Evolutionary conservation across 2,888 invertebrate species (phyloP).

Genomic region (Cremastinae sp.): DNA sequence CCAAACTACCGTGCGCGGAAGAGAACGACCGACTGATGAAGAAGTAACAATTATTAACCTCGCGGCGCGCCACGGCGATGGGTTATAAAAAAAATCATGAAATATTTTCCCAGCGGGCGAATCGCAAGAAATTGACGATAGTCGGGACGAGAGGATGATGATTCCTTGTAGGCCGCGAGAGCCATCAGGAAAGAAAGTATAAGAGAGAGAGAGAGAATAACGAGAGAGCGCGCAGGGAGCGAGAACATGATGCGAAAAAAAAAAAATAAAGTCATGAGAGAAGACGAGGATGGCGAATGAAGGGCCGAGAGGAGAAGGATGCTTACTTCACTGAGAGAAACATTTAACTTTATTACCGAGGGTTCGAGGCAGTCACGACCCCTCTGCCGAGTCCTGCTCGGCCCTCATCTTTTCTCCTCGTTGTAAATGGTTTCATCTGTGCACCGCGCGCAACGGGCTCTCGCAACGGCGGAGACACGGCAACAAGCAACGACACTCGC

Average conservation of each 20-base stretch:
- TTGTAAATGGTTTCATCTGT: conserved; percentile 52
- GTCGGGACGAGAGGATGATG: conserved; percentile 31
- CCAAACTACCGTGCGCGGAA: conserved; percentile 52
- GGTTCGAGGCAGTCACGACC: conserved; percentile 62
- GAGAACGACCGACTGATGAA: conserved; percentile 53
- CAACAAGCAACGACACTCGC: conserved; percentile 9
- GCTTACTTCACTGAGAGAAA: conserved; percentile 54
- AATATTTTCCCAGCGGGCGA: conserved; percentile 60
- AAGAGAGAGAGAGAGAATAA: too few species aligned
- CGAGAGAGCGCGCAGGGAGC: background rate
- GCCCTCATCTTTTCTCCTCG: conserved; percentile 41
- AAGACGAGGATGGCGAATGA: conserved; percentile 40
- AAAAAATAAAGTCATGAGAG: conserved; percentile 36
- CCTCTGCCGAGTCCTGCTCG: conserved; percentile 40
- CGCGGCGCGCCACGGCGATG: conserved; percentile 25
- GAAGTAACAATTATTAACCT: conserved; percentile 57
- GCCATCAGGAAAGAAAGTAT: too few species aligned
- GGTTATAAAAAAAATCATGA: conserved; percentile 42
- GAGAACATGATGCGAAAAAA: conserved; percentile 22
- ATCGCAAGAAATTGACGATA: conserved; percentile 50
- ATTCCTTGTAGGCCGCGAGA: conserved; percentile 23
- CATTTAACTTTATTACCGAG: conserved; percentile 63
- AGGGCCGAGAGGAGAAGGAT: conserved; percentile 23
- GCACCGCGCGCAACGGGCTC: conserved; percentile 6
- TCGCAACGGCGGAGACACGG: conserved; percentile 18